A percentile compares a stretch with the other conserved stretches of the same genome.
Conservation (phyloP, 2,888 invertebrate genomes). For the Thymelicus sylvestris region DNA sequence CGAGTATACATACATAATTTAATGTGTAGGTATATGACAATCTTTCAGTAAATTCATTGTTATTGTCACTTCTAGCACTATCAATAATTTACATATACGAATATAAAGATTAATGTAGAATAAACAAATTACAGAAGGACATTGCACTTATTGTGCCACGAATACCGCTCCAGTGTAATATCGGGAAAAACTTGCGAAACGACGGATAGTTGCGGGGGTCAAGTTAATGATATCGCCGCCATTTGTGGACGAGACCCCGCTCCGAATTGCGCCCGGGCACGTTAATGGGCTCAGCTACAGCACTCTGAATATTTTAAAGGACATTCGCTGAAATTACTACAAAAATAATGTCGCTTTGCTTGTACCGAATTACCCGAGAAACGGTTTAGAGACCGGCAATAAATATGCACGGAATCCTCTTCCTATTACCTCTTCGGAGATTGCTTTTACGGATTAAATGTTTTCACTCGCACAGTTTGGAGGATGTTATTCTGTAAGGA, state of each 20-base stretch:
- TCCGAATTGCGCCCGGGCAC: slow-evolving; percentile 79
- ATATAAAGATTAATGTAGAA: slow-evolving; percentile 32
- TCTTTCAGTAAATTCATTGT: too few relatives aligned
- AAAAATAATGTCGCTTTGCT: slow-evolving; percentile 83
- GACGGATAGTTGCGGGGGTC: slow-evolving; percentile 79
- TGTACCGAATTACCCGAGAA: slow-evolving; percentile 82
- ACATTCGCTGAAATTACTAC: slow-evolving; percentile 83
- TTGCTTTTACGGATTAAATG: slow-evolving; percentile 76
- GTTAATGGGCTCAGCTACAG: slow-evolving; percentile 81
- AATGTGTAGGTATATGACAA: too few relatives aligned
- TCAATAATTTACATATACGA: background rate
- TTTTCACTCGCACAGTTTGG: slow-evolving; percentile 56
- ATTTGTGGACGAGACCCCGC: slow-evolving; percentile 79
- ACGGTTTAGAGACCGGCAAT: slow-evolving; percentile 80
- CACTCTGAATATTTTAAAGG: slow-evolving; percentile 84
- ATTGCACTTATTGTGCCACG: slow-evolving; percentile 52
- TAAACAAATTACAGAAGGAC: slow-evolving; percentile 57
- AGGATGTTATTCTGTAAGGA: slow-evolving; percentile 39
- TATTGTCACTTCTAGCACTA: background rate
- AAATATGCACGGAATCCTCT: slow-evolving; percentile 80
- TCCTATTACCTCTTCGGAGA: slow-evolving; percentile 76
- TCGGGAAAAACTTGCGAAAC: slow-evolving; percentile 78
- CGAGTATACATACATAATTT: too few relatives aligned
- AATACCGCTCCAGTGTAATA: slow-evolving; percentile 77
- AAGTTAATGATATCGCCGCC: slow-evolving; percentile 83